Evolutionary conservation across 2,113 vertebrate genomes (phyloP), one percentile per base, ranked within the genome.

Genomic region (Synchiropus splendidus): DNA sequence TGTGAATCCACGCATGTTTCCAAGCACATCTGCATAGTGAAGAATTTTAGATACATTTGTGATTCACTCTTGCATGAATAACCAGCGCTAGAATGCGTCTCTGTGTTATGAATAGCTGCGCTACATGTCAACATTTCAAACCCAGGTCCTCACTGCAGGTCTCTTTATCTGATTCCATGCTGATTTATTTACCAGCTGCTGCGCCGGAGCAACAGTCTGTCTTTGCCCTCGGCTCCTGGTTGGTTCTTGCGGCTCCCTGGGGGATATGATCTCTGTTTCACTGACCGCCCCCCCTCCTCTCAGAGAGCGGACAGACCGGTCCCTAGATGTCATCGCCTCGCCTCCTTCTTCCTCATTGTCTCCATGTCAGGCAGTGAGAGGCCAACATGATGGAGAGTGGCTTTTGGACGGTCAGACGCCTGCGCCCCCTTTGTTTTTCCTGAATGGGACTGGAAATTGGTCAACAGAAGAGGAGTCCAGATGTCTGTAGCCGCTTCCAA

Each of bases 301-400:
- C 49, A 51, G 48, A 53, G 49, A 1, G 37, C 43, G 45, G 45
- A 34, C 58, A 52, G 64, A 58, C 43, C 9, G 48, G 44, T 54
- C 54, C 39, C 27, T 57, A 34, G 0, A 51, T 31, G 50, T 41
- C 18, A 10, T 42, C 54, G 36, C 52, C 32, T 54, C 51, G 27
- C 39, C 40, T 51, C 35, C 38, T 48, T 44, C 51, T 52, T 17
- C 39, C 18, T 66, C 62, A 78, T 84, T 84, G 83, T 83, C 63
- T 76, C 70, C 30, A 18, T 76, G 83, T 83, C 83, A 80, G 41
- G 40, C 67, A 38, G 48, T n/a, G 41, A 72, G 61, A 55, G 54
- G 36, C 45, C 58, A 47, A 54, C 74, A 64, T 83, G 81, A 84
- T 82, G 73, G 77, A 84, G 70, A 59, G 69, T 43, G 63, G 60